phyloP scores from a whole-genome alignment of 2,113 vertebrate genomes.

The Illadopsis cleaveri region DNA sequence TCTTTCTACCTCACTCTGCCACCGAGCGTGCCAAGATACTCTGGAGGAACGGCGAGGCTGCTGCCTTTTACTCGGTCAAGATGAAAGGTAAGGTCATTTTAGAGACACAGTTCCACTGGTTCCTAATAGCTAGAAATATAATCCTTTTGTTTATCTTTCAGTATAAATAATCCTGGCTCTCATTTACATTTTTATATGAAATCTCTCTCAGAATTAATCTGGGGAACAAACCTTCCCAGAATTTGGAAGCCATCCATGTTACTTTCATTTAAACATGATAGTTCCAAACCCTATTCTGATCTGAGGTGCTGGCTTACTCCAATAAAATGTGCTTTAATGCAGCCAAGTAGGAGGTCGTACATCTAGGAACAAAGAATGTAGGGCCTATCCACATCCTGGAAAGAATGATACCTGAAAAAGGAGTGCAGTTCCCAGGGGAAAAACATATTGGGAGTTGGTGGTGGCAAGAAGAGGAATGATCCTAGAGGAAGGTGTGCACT shows the following conservation, averaged over 20 bases:
- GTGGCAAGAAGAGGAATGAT: neutral
- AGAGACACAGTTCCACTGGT: neutral
- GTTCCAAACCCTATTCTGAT: neutral
- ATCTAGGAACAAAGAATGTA: constrained; percentile 30
- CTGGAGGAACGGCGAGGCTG: constrained; percentile 83
- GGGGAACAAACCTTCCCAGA: neutral
- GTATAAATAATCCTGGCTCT: constrained; percentile 28
- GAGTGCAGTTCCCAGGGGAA: neutral
- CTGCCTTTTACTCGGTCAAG: constrained; percentile 90
- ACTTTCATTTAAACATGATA: constrained; percentile 9
- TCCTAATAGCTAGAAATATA: neutral
- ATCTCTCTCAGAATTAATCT: constrained; percentile 16
- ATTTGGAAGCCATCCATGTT: constrained; percentile 33
- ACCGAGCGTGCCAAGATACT: constrained; percentile 86
- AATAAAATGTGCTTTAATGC: neutral
- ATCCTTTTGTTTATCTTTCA: constrained; percentile 22
- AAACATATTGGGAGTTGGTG: neutral
- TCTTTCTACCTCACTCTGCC: constrained; percentile 84
- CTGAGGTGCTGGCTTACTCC: neutral
- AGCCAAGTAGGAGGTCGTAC: neutral
- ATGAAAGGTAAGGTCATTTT: constrained; percentile 80
- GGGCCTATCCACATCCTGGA: neutral
- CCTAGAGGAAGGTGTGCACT: neutral
- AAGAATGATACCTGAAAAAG: neutral
- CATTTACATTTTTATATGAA: constrained; percentile 42